Evolutionary conservation across 2,888 invertebrate genomes (phyloP).

Genomic region (Panorpa germanica): DNA sequence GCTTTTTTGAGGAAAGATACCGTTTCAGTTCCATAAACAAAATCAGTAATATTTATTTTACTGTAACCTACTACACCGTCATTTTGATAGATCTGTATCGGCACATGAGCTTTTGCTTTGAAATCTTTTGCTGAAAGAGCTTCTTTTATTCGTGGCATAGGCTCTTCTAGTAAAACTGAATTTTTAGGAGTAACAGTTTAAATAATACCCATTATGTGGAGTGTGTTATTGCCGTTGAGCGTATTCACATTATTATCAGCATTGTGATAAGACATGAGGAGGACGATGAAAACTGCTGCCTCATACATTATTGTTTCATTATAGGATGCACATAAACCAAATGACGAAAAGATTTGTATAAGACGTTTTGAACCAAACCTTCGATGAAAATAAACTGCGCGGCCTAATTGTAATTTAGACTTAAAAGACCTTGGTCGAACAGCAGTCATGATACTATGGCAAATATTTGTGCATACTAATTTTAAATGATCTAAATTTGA

Average conservation of each 20-base stretch:
- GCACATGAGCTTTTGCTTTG: conserved; percentile 16
- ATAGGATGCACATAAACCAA: too few relatives aligned
- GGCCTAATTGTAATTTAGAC: too few relatives aligned
- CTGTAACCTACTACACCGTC: conserved; percentile 14
- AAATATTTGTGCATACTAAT: too few relatives aligned
- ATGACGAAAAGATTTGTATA: too few relatives aligned
- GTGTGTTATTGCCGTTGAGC: conserved; percentile 15
- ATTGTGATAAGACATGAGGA: conserved; percentile 15
- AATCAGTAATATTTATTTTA: conserved; percentile 13
- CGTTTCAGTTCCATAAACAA: conserved; percentile 10
- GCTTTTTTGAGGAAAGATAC: conserved; percentile 13
- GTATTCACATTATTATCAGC: conserved; percentile 17
- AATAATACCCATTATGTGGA: conserved; percentile 18
- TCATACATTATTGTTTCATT: conserved; percentile 14
- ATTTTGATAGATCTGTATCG: conserved; percentile 16
- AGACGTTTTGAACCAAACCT: too few relatives aligned
- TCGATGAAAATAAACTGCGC: too few relatives aligned
- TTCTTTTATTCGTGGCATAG: conserved; percentile 10
- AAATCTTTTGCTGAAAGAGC: conserved; percentile 15
- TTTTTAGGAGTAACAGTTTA: too few relatives aligned
- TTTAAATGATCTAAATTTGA: too few relatives aligned
- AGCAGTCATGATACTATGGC: too few relatives aligned
- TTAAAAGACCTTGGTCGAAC: too few relatives aligned
- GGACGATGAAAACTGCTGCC: conserved; percentile 13
- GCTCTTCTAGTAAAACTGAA: conserved; percentile 13